Evolutionary conservation across 2,888 invertebrate species (phyloP), one percentile per base, ranked within the genome.

Genomic region (Nematopogon swammerdamellus): DNA sequence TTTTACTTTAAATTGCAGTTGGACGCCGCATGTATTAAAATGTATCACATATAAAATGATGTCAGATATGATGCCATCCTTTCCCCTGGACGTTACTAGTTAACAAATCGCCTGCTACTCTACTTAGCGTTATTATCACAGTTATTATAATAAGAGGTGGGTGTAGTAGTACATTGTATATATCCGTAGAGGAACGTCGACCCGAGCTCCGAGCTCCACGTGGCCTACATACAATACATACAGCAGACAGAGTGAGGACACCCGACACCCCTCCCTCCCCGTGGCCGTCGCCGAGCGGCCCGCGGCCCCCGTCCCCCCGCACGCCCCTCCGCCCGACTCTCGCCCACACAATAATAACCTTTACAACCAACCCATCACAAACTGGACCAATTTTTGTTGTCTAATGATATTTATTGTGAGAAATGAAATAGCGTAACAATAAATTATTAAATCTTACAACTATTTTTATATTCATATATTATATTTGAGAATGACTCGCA

Each of bases 41-140:
- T 65, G 58, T 73, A 76, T 77, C 75, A 79, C 76, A 77, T 76
- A 79, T 77, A 80, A 66, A 76, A 79, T 20, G 18, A 47, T 79
- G 80, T 79, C 77, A 80, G 80, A 81, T 81, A 81, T 81, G 80
- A 71, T 80, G 80, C 75, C 80, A 79, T 80, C 77, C 80, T 77
- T 80, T 80, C 79, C 70, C 72, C 64, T 73, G 80, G 80, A 80
- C 80, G 75, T 74, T 73, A 74, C 75, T 77, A 77, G 74, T 72
- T 73, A 75, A 76, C 74, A 75, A 76, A 75, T 76, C 72, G 74
- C 79, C 79, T 76, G 77, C 79, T 80, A 80, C 66, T 76, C 80
- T 80, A 80, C 80, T 80, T 80, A 80, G 80, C 79, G 77, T 79
- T 80, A 80, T 77, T 80, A 80, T 80, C 80, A 80, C 80, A 80